These are phyloP conservation scores for Nothobranchius kuhntae DNA, from an alignment of 2,113 vertebrate species.

Conservation along the genomic window DNA sequence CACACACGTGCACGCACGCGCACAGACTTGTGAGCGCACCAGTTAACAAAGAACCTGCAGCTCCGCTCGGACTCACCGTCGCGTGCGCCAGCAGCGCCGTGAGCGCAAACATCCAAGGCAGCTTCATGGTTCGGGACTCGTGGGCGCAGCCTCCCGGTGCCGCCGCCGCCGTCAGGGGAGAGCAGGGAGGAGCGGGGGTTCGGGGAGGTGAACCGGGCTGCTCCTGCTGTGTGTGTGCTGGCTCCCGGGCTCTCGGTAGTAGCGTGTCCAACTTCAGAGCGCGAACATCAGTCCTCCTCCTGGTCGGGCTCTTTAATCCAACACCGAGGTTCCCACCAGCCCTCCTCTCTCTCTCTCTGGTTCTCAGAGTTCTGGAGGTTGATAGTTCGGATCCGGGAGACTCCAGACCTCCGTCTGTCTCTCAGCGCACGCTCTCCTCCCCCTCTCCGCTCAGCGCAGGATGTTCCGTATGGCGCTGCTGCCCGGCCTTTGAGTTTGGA, in stretches of 20 bases:
- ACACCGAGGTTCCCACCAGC: conserved; percentile 27
- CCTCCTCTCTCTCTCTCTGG: conserved; percentile 30
- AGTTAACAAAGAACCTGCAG: conserved; percentile 65
- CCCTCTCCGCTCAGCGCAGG: conserved; percentile 70
- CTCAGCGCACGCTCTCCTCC: conserved; percentile 40
- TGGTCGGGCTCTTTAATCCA: conserved; percentile 56
- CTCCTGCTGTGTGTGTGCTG: conserved; percentile 7
- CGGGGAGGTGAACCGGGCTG: conserved; percentile 21
- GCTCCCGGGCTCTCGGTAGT: conserved; percentile 43
- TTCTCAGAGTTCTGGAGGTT: conserved; percentile 50
- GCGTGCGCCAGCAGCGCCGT: conserved; percentile 72
- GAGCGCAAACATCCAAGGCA: conserved; percentile 75
- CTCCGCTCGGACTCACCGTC: conserved; percentile 66
- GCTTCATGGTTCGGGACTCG: conserved; percentile 77
- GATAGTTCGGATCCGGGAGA: conserved; percentile 69
- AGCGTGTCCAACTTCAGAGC: conserved; percentile 68
- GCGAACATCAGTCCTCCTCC: conserved; percentile 66
- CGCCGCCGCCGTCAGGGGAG: conserved; percentile 53
- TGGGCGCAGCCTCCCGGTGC: conserved; percentile 64
- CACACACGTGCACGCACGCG: background rate
- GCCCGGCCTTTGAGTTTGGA: conserved; percentile 69
- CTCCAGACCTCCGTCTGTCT: conserved; percentile 7
- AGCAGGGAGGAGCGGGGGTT: conserved; percentile 24
- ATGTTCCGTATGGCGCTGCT: conserved; percentile 78
- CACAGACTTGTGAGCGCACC: conserved; percentile 11